Percentiles rank a stretch among this genome's conserved stretches.
Conservation (phyloP, 2,113 vertebrate species). For the Gallinago jamesoni region DNA sequence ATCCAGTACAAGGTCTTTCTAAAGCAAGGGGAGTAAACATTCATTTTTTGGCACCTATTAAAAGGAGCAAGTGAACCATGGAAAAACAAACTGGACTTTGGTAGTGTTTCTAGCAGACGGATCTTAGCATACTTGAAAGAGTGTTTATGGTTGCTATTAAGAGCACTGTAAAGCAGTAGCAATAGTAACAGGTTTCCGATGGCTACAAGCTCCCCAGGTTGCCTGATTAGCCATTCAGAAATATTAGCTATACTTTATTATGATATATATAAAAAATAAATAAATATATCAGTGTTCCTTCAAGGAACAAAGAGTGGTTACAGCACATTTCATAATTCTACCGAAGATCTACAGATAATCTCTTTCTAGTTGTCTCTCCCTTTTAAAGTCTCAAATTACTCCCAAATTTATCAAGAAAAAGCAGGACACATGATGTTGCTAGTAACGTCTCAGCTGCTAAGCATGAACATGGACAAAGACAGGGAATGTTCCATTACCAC, state of each 20-base stretch:
- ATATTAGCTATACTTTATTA: neutral
- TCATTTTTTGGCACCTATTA: neutral
- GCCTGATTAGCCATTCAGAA: neutral
- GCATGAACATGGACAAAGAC: neutral
- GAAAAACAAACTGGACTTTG: neutral
- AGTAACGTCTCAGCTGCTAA: neutral
- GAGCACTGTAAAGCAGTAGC: neutral
- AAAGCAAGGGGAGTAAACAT: neutral
- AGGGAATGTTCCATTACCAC: neutral
- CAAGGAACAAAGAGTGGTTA: neutral
- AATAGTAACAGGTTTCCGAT: neutral
- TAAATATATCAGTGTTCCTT: neutral
- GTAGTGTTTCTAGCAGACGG: neutral
- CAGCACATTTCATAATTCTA: neutral
- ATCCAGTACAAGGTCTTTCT: neutral
- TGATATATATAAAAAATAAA: neutral
- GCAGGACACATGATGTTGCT: neutral
- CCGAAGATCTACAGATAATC: neutral
- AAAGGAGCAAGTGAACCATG: neutral
- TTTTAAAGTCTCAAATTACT: neutral
- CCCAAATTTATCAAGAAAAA: neutral
- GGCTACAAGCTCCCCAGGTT: neutral
- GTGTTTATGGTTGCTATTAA: neutral
- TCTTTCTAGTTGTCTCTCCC: neutral
- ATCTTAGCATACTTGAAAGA: neutral